phyloP scores from a whole-genome alignment of 2,113 vertebrate genomes.

The Vimba vimba region DNA sequence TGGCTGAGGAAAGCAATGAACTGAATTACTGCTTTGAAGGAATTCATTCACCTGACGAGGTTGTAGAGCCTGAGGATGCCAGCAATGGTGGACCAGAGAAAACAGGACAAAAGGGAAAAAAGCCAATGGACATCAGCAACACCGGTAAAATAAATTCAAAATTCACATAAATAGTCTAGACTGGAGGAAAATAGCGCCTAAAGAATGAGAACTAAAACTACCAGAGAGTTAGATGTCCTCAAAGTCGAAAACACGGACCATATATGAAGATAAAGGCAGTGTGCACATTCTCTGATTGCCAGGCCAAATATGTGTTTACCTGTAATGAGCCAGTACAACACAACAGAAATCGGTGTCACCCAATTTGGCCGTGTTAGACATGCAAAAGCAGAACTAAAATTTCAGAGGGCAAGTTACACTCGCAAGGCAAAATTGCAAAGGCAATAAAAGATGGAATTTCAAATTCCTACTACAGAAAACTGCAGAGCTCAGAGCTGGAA shows the following conservation, averaged over 20 bases:
- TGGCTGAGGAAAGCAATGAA: background rate
- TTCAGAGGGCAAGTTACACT: slow-evolving; percentile 7
- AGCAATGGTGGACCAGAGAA: background rate
- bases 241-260: background rate
- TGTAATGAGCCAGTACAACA: background rate
- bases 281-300: background rate
- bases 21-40: background rate
- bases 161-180: background rate
- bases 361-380: background rate
- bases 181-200: slow-evolving; percentile 2
- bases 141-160: background rate
- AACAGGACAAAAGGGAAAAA: background rate
- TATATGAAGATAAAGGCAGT: background rate
- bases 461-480: too few species aligned
- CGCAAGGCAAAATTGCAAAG: slow-evolving; percentile 7
- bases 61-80: background rate
- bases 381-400: background rate
- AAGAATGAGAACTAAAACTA: background rate
- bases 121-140: background rate
- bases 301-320: background rate
- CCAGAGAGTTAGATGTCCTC: background rate
- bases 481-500: too few species aligned
- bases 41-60: too few species aligned
- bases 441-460: background rate
- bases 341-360: background rate